phyloP scores from a whole-genome alignment of 2,113 vertebrate species.

The Albula goreensis region DNA sequence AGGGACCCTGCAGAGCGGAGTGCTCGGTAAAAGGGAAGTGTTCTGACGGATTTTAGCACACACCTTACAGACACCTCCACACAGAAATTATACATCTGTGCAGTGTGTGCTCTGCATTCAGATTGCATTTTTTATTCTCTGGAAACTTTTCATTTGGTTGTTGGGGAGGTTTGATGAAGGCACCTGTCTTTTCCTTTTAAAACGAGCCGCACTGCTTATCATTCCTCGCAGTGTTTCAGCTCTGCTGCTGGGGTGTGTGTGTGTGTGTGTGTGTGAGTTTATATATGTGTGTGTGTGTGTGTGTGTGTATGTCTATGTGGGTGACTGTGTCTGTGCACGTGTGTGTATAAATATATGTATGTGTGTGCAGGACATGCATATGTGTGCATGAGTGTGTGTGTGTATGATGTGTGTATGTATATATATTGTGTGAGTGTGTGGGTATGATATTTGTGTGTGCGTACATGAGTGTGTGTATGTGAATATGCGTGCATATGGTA shows the following conservation, averaged over 20 bases:
- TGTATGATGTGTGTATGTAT: too few species aligned
- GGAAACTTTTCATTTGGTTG: neutral
- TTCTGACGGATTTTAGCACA: neutral
- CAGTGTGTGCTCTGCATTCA: neutral
- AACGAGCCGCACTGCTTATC: too few species aligned
- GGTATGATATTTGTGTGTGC: too few species aligned
- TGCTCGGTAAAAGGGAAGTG: neutral
- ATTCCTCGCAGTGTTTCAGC: too few species aligned
- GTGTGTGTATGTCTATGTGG: neutral
- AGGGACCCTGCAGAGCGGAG: neutral
- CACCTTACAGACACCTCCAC: neutral
- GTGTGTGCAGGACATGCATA: too few species aligned
- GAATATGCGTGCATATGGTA: too few species aligned
- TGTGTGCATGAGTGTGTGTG: too few species aligned
- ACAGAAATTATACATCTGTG: neutral
- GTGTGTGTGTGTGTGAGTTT: slow-evolving; percentile 25
- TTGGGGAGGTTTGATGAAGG: neutral
- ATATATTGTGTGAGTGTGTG: too few species aligned
- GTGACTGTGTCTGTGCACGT: too few species aligned
- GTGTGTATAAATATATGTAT: too few species aligned
- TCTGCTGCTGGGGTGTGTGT: too few species aligned
- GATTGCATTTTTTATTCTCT: neutral
- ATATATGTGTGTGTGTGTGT: slow-evolving; percentile 30
- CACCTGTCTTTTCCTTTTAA: neutral
- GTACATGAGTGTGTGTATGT: too few species aligned